These are phyloP conservation scores for Poeciliopsis retropinna DNA, from an alignment of 2,113 vertebrate species.

Conservation along the genomic window DNA sequence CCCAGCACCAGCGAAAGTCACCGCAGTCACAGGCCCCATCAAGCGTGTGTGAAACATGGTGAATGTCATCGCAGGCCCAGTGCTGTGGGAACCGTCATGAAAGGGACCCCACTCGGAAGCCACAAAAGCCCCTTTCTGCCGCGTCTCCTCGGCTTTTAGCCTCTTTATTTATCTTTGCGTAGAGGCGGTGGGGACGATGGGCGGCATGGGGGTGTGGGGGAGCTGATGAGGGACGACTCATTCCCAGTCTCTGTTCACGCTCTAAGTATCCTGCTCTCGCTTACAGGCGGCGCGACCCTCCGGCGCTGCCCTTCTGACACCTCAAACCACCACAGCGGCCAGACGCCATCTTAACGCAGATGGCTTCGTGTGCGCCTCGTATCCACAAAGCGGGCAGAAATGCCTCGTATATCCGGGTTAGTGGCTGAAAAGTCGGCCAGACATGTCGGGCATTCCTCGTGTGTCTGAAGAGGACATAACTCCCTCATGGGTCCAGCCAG, in stretches of 20 bases:
- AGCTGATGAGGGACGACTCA: conserved; percentile 68
- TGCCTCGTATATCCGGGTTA: conserved; percentile 44
- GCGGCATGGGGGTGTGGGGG: conserved; percentile 61
- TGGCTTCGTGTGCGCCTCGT: conserved; percentile 49
- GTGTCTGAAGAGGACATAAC: conserved; percentile 67
- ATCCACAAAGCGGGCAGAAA: conserved; percentile 44
- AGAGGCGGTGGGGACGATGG: conserved; percentile 58
- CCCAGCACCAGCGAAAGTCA: conserved; percentile 87
- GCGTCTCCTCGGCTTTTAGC: conserved; percentile 77
- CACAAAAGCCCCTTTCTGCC: conserved; percentile 82
- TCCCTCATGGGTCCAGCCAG: conserved; percentile 56
- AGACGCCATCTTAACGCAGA: conserved; percentile 18
- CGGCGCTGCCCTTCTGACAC: conserved; percentile 41
- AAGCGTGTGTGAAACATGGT: conserved; percentile 69
- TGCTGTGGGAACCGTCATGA: conserved; percentile 84
- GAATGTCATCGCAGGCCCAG: conserved; percentile 73
- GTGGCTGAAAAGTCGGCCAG: conserved; percentile 37
- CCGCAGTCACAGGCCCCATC: conserved; percentile 80
- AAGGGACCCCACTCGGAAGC: conserved; percentile 79
- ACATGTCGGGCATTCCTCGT: conserved; percentile 68
- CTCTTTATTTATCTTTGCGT: conserved; percentile 80
- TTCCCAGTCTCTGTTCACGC: conserved; percentile 23
- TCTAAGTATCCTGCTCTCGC: conserved; percentile 41
- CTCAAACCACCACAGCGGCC: conserved; percentile 43
- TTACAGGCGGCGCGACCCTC: conserved; percentile 41